phyloP scores from a whole-genome alignment of 2,113 vertebrate species.

The human (Homo sapiens) region DNA sequence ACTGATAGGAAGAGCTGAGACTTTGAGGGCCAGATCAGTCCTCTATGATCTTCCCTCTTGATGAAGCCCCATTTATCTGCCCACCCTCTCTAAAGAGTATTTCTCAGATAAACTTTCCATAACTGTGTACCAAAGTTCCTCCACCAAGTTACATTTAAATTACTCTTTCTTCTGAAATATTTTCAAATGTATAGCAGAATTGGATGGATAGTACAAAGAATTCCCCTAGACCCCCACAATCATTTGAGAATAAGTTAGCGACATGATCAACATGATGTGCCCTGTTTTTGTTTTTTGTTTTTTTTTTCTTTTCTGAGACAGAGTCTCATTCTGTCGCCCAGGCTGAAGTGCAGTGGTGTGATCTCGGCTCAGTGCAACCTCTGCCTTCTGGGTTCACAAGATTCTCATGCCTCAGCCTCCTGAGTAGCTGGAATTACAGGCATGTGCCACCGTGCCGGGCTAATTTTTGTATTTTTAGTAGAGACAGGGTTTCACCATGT shows the following conservation, averaged over 20 bases:
- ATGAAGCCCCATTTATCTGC: neutral
- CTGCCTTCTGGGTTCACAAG: too few species aligned
- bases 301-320: too few species aligned
- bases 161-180: neutral
- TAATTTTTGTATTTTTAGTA: too few species aligned
- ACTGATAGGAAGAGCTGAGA: neutral
- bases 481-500: too few species aligned
- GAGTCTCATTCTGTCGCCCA: too few species aligned
- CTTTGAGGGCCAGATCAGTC: neutral
- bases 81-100: neutral
- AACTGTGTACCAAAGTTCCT: neutral
- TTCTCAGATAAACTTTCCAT: neutral
- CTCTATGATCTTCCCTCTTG: neutral
- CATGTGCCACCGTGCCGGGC: too few species aligned
- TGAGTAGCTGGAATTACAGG: too few species aligned
- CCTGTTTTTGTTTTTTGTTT: neutral
- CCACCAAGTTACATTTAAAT: neutral
- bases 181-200: neutral
- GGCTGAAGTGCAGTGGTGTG: too few species aligned
- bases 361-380: too few species aligned
- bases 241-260: neutral
- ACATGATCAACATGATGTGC: too few species aligned
- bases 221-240: fast-evolving
- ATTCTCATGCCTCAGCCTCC: too few species aligned
- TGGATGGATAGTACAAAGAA: neutral